These are phyloP conservation scores for Gila orcuttii DNA, from an alignment of 2,113 vertebrate species.

Conservation along the genomic window DNA sequence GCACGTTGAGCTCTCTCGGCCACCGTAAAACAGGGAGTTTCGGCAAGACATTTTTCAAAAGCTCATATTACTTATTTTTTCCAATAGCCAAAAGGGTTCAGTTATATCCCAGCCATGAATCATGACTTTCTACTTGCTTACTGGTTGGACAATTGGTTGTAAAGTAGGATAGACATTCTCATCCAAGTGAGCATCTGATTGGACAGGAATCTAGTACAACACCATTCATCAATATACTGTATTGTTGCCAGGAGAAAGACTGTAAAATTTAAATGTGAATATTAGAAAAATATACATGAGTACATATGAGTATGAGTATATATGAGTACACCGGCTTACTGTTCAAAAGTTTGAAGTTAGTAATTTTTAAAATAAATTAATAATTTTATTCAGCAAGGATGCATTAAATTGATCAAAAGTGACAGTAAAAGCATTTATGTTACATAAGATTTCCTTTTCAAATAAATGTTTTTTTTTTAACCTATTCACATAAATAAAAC, in stretches of 20 bases:
- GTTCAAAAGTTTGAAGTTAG: too few relatives aligned
- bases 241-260: too few relatives aligned
- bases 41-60: not conserved
- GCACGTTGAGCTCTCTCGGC: too few relatives aligned
- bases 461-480: not conserved
- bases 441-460: not conserved
- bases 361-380: not conserved
- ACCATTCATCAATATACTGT: not conserved
- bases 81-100: not conserved
- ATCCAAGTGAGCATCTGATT: too few relatives aligned
- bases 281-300: too few relatives aligned
- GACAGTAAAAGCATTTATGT: too few relatives aligned
- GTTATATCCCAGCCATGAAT: not conserved
- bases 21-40: not conserved
- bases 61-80: not conserved
- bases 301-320: too few relatives aligned
- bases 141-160: not conserved
- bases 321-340: too few relatives aligned
- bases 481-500: not conserved
- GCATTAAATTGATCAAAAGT: too few relatives aligned
- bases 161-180: too few relatives aligned
- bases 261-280: too few relatives aligned
- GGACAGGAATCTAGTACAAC: not conserved
- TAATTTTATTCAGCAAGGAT: not conserved
- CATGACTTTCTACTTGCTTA: not conserved